phyloP scores from a whole-genome alignment of 1,140 invertebrate genomes.

The Heliconius hermathena region DNA sequence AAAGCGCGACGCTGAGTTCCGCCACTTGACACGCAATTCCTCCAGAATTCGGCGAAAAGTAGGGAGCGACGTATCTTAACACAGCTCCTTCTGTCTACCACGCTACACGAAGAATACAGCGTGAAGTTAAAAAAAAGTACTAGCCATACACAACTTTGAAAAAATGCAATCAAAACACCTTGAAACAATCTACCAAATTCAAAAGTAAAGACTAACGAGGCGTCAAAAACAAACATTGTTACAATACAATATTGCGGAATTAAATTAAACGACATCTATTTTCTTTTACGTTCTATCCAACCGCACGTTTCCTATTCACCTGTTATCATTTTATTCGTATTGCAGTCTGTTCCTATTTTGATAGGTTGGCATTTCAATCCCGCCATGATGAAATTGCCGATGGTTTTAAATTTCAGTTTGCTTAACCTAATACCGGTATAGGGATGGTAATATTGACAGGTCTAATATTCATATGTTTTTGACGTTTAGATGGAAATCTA shows the following conservation, averaged over 20 bases:
- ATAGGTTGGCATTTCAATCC: constrained; percentile 48
- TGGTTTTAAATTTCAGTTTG: constrained; percentile 35
- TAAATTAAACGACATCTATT: constrained; percentile 28
- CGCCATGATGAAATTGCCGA: constrained; percentile 43
- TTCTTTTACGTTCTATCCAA: constrained; percentile 26
- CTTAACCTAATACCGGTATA: constrained; percentile 5
- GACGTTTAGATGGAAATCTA: neutral
- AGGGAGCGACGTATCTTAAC: too few species aligned
- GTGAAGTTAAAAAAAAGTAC: too few species aligned
- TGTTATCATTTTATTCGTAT: constrained; percentile 41
- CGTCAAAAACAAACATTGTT: neutral
- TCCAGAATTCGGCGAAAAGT: too few species aligned
- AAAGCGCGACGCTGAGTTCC: too few species aligned
- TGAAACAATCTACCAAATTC: too few species aligned
- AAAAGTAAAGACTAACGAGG: neutral
- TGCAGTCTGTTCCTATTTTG: constrained; percentile 43
- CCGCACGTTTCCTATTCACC: constrained; percentile 19
- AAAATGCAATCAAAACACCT: too few species aligned
- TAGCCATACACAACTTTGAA: too few species aligned
- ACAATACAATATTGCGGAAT: constrained; percentile 9
- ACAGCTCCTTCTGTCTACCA: too few species aligned
- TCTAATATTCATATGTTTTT: neutral
- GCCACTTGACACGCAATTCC: too few species aligned
- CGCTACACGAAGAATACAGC: too few species aligned
- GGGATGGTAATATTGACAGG: neutral